Base-by-base conservation (phyloP, 2,797 vertebrate genomes). In the Erpetoichthys calabaricus region DNA sequence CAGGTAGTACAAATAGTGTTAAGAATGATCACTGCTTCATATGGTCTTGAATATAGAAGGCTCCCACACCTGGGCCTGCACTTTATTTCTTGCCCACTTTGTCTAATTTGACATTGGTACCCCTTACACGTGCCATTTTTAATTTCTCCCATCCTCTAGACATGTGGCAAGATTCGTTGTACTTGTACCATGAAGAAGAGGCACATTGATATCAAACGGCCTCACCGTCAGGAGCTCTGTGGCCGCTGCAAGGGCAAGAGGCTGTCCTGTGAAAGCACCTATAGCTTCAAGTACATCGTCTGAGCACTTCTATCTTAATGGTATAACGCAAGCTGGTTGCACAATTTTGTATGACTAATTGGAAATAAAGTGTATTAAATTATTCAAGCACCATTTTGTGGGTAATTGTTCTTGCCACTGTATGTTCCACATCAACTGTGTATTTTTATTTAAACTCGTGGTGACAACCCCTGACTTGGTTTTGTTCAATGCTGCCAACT, bases 211-310 rank as follows among this genome's bases (percentile, higher is more conserved):
- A 82, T 91, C 66, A 88, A 83, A 67, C 84, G 84, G 58, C 90
- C 91, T 66, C 94, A 97, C 63, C 90, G 91, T 41, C 91, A 96
- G 74, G 92, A 97, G 56, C 78, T 97, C 25, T 96, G 93, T 42
- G 90, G 91, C 6, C 91, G 90, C 72, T 98, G 94, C 76, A 90
- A 79, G 73, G 91, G 87, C 63, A 91, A 87, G 75, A 85, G 69
- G 71, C 72, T 97, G 63, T 94, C 94, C 65, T 97, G 94, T 42
- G 91, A 94, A n/a, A 85, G 73, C 66, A 90, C 89, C 49, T 95
- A 90, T 73, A 93, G 88, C 81, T 95, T 91, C 73, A 97, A 93
- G 70, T 93, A 91, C 56, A 86, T 93, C 2, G 67, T 92, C 60
- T 96, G 77, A 92, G 57, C 25, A 25, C 25, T 25, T 25, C 25